Evolutionary conservation across 2,888 invertebrate species (phyloP), one percentile per base, ranked within the genome.

Genomic region (Phasia obesa): DNA sequence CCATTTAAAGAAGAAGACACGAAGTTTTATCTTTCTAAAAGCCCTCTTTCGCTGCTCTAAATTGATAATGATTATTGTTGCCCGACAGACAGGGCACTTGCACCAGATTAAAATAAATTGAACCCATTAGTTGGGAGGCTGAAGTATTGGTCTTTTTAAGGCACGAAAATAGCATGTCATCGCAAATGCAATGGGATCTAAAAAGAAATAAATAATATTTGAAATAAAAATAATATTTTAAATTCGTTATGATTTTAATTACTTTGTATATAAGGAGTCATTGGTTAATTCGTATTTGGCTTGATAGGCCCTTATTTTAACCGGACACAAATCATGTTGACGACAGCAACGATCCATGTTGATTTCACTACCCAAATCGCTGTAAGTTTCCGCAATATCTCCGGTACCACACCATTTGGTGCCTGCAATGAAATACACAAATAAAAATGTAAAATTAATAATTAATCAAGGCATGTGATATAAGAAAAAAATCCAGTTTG

Each of bases 341-440:
- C 97, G 93, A 91, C 98, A 98, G 90, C 98, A 98, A 86, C 94
- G 93, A 92, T 97, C 97, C 86, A 96, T 94, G 38, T 92, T 92
- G 60, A 92, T 88, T 91, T 91, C 95, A 0, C 93, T 92, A 49
- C 98, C 98, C 84, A 98, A 92, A 91, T 98, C 97, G 90, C 95
- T 95, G 92, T 96, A 97, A 88, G 95, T 94, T 21, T 93, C 92
- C 0, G 98, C 97, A 86, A 97, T 94, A 90, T 97, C 97, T 0
- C 97, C 97, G 0, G 96, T 95, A 19, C 98, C 98, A 88, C 98
- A 98, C 97, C 97, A 97, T 91, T 97, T 97, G 47, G 97, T 97
- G 84, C 97, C 97, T 97, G 89, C n/a, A n/a, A n/a, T n/a, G n/a
- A n/a, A n/a, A n/a, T n/a, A n/a, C n/a, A n/a, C n/a, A n/a, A n/a